Base-by-base conservation (phyloP, 2,113 vertebrate genomes). In the Menidia beryllina region DNA sequence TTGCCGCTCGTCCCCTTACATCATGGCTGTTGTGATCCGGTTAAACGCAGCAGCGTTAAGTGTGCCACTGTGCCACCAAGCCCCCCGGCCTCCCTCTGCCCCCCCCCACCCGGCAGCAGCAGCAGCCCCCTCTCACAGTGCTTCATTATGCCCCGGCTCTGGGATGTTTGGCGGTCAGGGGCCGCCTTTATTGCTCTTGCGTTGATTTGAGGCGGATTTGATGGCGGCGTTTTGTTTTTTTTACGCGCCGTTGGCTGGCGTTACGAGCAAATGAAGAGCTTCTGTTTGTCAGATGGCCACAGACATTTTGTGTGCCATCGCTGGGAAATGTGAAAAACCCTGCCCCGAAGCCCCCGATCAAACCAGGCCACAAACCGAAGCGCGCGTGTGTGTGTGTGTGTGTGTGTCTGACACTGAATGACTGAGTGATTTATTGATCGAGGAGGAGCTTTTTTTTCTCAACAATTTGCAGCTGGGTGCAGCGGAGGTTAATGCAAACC, bases 371-470 rank as follows among this genome's bases (percentile, higher is more conserved):
- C 52, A 41, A 52, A 47, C 75, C 59, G 24, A 27, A 15, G 24
- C 24, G 10, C 25, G 25, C 26, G 38, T 17, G 48, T 27, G 10
- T 30, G 25, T 36, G 38, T 17, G 48, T 25, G 34, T 61, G 19
- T 51, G 23, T 48, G 19, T 64, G 19, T 8, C 53, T 3, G 41
- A 57, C 72, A 39, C 59, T 48, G 56, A 72, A 52, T 62, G 79
- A 79, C 52, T 54, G 64, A 70, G 63, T 77, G 86, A 86, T 86
- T 80, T 74, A 88, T 81, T 48, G 84, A 88, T 82, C 17, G 65
- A 75, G 76, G 71, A 34, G 68, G 63, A 39, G 77, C 67, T 68
- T 75, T 75, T 63, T 79, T 67, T 15, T 6, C 39, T 19, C 73
- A 75, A 75, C 75, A 76, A 51, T 78, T 75, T 88, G 75, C 59